Percentiles rank a stretch among this genome's conserved stretches.
Evolutionary conservation across 2,888 invertebrate genomes (phyloP).

Genomic region (Aporophyla nigra): DNA sequence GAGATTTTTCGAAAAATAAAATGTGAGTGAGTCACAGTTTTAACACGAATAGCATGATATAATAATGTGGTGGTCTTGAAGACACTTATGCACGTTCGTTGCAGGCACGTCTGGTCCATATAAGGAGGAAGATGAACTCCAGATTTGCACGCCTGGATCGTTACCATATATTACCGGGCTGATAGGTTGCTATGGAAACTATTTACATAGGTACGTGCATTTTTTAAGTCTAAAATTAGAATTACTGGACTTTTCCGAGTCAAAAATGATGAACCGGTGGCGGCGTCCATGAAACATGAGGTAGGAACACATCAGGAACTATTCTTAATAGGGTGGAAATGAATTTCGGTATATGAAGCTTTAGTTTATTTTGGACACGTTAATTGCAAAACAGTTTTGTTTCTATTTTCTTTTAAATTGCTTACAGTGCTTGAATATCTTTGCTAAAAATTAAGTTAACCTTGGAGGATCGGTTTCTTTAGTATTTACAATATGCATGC

Average conservation of each 20-base stretch:
- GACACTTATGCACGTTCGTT: slow-evolving; percentile 53
- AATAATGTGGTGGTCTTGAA: slow-evolving; percentile 45
- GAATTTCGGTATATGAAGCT: neutral
- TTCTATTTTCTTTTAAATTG: slow-evolving; percentile 1
- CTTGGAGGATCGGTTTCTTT: slow-evolving; percentile 1
- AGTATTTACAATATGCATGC: slow-evolving; percentile 8
- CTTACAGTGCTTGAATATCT: neutral
- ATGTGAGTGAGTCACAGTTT: slow-evolving; percentile 55
- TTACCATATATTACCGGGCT: slow-evolving; percentile 70
- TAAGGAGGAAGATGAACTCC: slow-evolving; percentile 70
- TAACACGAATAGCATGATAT: slow-evolving; percentile 53
- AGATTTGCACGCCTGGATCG: slow-evolving; percentile 73
- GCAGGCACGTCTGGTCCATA: slow-evolving; percentile 62
- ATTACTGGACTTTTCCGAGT: neutral
- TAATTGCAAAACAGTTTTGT: slow-evolving; percentile 24
- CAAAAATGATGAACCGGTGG: neutral
- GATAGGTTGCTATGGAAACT: slow-evolving; percentile 56
- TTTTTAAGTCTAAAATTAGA: slow-evolving; percentile 26
- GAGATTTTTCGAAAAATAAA: slow-evolving; percentile 29
- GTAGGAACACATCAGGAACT: slow-evolving; percentile 1
- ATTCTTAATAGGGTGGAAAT: slow-evolving; percentile 14
- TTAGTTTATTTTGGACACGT: slow-evolving; percentile 10
- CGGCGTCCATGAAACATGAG: slow-evolving; percentile 5
- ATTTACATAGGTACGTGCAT: slow-evolving; percentile 47
- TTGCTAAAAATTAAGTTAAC: slow-evolving; percentile 5